These are phyloP conservation scores for Patella caerulea DNA, from an alignment of 2,888 invertebrate genomes.

Conservation along the genomic window DNA sequence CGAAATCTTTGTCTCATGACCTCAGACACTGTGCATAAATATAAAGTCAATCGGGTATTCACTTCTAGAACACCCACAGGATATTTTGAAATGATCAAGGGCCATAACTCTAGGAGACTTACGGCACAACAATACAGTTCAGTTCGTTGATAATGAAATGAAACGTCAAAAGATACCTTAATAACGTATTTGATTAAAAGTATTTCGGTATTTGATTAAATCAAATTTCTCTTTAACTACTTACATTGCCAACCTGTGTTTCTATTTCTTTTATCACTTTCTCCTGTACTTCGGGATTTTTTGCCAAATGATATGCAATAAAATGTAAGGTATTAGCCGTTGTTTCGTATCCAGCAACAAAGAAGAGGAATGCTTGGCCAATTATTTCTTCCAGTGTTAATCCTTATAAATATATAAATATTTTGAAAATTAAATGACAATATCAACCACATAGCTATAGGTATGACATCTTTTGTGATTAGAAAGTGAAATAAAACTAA, in stretches of 20 bases:
- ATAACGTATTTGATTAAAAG: too few relatives aligned
- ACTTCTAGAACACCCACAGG: too few relatives aligned
- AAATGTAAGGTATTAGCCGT: conserved; percentile 47
- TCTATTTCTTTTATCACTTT: conserved; percentile 43
- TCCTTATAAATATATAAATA: conserved; percentile 30
- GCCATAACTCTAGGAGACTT: too few relatives aligned
- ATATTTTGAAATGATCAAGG: background rate
- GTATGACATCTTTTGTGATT: too few relatives aligned
- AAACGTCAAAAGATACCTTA: background rate
- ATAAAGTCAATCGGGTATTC: too few relatives aligned
- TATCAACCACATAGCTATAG: too few relatives aligned
- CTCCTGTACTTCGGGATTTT: conserved; percentile 47
- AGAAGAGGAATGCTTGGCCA: conserved; percentile 47
- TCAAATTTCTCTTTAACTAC: background rate
- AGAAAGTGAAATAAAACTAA: too few relatives aligned
- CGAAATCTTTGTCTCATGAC: too few relatives aligned
- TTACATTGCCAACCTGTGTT: conserved; percentile 40
- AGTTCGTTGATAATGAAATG: background rate
- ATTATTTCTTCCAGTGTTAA: conserved; percentile 45
- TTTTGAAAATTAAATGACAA: too few relatives aligned
- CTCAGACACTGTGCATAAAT: too few relatives aligned
- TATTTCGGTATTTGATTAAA: too few relatives aligned
- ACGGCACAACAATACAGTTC: too few relatives aligned
- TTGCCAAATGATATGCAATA: conserved; percentile 41
- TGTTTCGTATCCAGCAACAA: conserved; percentile 53